Evolutionary conservation across 1,140 invertebrate species (phyloP), one percentile per base, ranked within the genome.

Genomic region (Melanaphis sacchari): DNA sequence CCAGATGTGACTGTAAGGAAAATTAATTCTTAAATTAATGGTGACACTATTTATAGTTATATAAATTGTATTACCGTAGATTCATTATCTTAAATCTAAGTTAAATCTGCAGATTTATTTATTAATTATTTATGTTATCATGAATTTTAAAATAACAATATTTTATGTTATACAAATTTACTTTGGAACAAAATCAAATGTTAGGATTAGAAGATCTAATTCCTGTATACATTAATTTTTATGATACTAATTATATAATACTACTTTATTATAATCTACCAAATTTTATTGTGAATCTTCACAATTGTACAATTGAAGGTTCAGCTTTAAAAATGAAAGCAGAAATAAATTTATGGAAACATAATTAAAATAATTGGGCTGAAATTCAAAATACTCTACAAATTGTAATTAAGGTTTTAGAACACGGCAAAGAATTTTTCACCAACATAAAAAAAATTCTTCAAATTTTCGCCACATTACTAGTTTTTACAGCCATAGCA

Each of bases 391-490:
- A 43, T 88, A 49, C 46, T n/a, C 85, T 43, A 88, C 41, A 49
- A 87, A 87, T 24, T 87, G 24, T 26, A 43, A 41, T 87, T 93
- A 22, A 43, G 82, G 66, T 21, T 90, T 43, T 87, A 87, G 84
- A 41, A 87, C 18, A 87, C 43, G 46, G 40, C 43, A 46, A 91
- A 43, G 59, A 82, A 52, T 76, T 93, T 93, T 93, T 94, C 46
- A 87, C 87, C 36, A 94, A 94, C 90, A 43, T 93, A 3, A 92
- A 81, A 87, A 94, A 93, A 94, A 49, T 94, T 40, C 66, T 94
- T 41, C 82, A 59, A 54, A 87, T 94, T 49, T 82, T 94, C 66
- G 84, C 91, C 36, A 94, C 93, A 0, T 52, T 94, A 43, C 94
- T 94, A 46, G 94, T 94, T 46, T 93, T 94, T 36, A 94, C 81